Evolutionary conservation across 2,888 invertebrate genomes (phyloP).

Genomic region (Clivina fossor): DNA sequence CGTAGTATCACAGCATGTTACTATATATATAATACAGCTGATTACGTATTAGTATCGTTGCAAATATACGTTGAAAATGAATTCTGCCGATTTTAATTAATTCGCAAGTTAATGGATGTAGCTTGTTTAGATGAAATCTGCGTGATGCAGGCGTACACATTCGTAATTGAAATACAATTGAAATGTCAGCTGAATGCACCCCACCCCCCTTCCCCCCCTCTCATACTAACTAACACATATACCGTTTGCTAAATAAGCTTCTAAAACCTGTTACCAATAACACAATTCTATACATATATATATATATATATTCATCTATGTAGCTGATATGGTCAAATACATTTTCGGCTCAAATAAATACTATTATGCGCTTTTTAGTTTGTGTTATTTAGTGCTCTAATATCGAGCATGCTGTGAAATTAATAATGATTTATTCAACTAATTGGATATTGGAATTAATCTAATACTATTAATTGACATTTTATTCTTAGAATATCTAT

Average conservation of each 20-base stretch:
- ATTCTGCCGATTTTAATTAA: slow-evolving; percentile 37
- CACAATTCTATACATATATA: not conserved
- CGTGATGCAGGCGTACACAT: slow-evolving; percentile 43
- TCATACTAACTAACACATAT: slow-evolving; percentile 2
- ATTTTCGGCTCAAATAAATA: no score
- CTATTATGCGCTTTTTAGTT: no score
- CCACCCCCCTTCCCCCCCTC: not conserved
- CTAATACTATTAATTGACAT: no score
- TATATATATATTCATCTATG: no score
- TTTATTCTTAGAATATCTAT: no score
- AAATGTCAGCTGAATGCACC: slow-evolving; percentile 44
- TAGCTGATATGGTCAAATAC: no score
- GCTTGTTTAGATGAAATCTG: slow-evolving; percentile 46
- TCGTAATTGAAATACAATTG: slow-evolving; percentile 49
- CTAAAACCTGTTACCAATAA: not conserved
- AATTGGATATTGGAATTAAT: no score
- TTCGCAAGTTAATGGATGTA: slow-evolving; percentile 43
- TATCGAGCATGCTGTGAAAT: no score
- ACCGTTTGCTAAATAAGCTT: no score
- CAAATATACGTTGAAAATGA: slow-evolving; percentile 20
- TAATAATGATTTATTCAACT: no score
- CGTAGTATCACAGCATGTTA: no score
- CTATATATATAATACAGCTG: not conserved
- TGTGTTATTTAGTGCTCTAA: no score
- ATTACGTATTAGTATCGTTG: not conserved